These are phyloP conservation scores for Drosophila colorata DNA, from an alignment of 2,888 invertebrate species.

Conservation along the genomic window DNA sequence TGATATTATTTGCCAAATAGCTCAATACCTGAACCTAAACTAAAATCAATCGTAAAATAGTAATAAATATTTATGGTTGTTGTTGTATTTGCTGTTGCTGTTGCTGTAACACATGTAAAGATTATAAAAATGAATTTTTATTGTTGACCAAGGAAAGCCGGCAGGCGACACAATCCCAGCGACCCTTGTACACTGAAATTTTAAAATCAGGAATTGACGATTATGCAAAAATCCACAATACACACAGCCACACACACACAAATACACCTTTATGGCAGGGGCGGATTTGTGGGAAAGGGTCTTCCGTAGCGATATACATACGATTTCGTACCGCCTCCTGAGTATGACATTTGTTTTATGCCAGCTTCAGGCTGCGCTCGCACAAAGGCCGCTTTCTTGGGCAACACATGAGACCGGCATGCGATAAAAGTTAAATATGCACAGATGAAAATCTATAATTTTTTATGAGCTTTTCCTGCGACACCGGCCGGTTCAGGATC, in stretches of 20 bases:
- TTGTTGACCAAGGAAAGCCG: conserved; percentile 64
- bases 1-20: conserved; percentile 62
- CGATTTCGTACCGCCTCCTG: conserved; percentile 62
- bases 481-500: conserved; percentile 32
- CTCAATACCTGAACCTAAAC: conserved; percentile 47
- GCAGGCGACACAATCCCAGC: conserved; percentile 8
- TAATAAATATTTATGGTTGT: conserved; percentile 74
- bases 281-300: conserved; percentile 29
- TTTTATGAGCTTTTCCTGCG: conserved; percentile 70
- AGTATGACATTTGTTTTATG: conserved; percentile 80
- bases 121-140: conserved; percentile 79
- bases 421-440: conserved; percentile 81
- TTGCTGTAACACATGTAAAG: conserved; percentile 71
- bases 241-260: conserved; percentile 25
- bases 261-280: conserved; percentile 60
- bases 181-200: conserved; percentile 52
- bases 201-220: conserved; percentile 79
- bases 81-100: conserved; percentile 31
- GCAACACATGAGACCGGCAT: conserved; percentile 67
- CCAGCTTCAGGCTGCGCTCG: conserved; percentile 69
- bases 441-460: conserved; percentile 80
- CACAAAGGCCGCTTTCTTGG: conserved; percentile 55
- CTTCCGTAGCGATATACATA: conserved; percentile 25
- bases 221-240: conserved; percentile 75
- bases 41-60: conserved; percentile 77